These are phyloP conservation scores for Bostrychus sinensis DNA, from an alignment of 2,113 vertebrate genomes.

Conservation along the genomic window DNA sequence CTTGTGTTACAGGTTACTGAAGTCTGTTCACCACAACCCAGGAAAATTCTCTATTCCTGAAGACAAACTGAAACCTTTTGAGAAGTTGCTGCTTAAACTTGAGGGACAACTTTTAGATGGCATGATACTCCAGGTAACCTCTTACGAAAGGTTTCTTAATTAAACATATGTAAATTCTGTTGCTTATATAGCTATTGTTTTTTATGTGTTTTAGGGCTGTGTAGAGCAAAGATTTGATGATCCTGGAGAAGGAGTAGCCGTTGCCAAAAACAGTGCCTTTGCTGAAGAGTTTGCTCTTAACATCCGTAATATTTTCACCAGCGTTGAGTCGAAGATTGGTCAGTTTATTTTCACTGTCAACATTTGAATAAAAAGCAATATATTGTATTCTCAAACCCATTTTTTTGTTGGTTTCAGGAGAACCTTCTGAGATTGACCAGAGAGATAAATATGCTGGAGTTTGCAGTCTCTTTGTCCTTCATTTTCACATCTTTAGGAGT, in stretches of 20 bases:
- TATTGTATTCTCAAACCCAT: background rate
- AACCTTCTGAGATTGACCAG: conserved; percentile 97
- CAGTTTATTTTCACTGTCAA: conserved; percentile 13
- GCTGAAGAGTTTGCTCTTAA: conserved; percentile 94
- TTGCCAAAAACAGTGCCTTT: conserved; percentile 94
- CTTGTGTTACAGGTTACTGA: conserved; percentile 84
- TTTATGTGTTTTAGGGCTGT: conserved; percentile 82
- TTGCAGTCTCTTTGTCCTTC: conserved; percentile 92
- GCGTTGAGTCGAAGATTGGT: conserved; percentile 94
- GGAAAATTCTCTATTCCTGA: conserved; percentile 94
- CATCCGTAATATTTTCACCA: conserved; percentile 91
- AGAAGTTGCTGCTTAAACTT: conserved; percentile 93
- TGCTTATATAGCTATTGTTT: background rate
- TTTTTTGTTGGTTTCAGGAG: conserved; percentile 79
- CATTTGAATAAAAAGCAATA: background rate
- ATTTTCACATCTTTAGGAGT: conserved; percentile 96
- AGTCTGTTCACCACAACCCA: conserved; percentile 98
- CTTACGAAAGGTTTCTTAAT: background rate
- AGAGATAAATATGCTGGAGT: conserved; percentile 92
- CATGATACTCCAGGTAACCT: conserved; percentile 93
- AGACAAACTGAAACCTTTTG: conserved; percentile 97
- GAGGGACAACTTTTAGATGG: conserved; percentile 95
- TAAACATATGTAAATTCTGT: no score
- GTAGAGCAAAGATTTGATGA: conserved; percentile 97
- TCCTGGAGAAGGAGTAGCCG: conserved; percentile 86